These are phyloP conservation scores for Grammomys surdaster DNA, from an alignment of 2,113 vertebrate species.

Conservation along the genomic window DNA sequence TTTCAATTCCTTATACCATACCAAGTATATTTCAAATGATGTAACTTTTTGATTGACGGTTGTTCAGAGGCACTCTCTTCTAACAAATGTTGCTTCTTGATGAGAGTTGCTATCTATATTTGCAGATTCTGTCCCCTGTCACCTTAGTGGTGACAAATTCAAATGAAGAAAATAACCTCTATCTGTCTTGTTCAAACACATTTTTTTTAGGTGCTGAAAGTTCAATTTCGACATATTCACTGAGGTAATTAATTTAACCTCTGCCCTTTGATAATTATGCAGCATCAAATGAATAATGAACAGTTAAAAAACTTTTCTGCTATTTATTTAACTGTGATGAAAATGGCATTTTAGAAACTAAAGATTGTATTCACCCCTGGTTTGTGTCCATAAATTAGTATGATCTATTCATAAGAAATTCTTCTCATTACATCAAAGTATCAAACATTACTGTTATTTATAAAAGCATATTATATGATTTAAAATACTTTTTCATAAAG, in stretches of 20 bases:
- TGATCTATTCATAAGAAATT: background rate
- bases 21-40: conserved; percentile 9
- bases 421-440: background rate
- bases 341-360: conserved; percentile 27
- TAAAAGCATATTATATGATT: background rate
- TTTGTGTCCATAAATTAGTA: background rate
- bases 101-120: conserved; percentile 47
- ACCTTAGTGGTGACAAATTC: conserved; percentile 68
- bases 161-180: conserved; percentile 72
- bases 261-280: conserved; percentile 74
- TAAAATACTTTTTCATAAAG: background rate
- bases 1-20: conserved; percentile 23
- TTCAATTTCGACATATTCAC: conserved; percentile 69
- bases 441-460: background rate
- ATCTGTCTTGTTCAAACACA: conserved; percentile 66
- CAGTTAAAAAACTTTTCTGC: background rate
- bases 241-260: conserved; percentile 67
- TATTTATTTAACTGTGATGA: conserved; percentile 50
- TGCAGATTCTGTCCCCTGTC: conserved; percentile 1
- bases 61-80: background rate
- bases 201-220: conserved; percentile 57
- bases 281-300: conserved; percentile 58
- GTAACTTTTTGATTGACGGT: conserved; percentile 41
- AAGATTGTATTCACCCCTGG: background rate
- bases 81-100: conserved; percentile 44